Conservation (phyloP, 1,140 invertebrate species). For the Drosophila novamexicana region DNA sequence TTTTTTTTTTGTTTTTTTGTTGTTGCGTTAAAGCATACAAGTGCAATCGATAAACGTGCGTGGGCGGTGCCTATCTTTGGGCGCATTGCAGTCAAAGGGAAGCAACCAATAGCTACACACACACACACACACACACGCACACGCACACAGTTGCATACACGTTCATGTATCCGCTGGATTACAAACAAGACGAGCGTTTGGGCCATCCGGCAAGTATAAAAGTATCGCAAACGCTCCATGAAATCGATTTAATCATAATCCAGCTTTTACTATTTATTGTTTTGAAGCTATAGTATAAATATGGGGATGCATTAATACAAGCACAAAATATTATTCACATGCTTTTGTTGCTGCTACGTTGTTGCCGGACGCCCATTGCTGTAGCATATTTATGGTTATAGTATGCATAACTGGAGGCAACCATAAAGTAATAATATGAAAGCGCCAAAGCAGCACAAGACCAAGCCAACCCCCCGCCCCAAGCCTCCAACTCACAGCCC, state of each 20-base stretch:
- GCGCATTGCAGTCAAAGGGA: constrained; percentile 60
- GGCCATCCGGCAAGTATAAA: constrained; percentile 45
- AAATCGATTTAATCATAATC: constrained; percentile 83
- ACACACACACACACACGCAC: constrained; percentile 7
- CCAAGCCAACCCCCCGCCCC: constrained; percentile 32
- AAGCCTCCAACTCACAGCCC: constrained; percentile 4
- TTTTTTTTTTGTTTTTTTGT: constrained; percentile 22
- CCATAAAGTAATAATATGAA: constrained; percentile 82
- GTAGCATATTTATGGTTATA: constrained; percentile 81
- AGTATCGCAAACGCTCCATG: constrained; percentile 51
- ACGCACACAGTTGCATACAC: constrained; percentile 4
- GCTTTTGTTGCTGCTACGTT: constrained; percentile 29
- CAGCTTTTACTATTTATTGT: constrained; percentile 83
- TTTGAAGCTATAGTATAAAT: constrained; percentile 82
- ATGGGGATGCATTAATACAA: constrained; percentile 80
- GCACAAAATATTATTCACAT: constrained; percentile 74
- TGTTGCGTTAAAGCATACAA: constrained; percentile 22
- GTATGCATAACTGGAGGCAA: constrained; percentile 81
- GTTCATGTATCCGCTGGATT: constrained; percentile 24
- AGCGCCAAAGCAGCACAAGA: constrained; percentile 44
- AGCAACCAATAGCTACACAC: constrained; percentile 18
- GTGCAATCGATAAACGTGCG: constrained; percentile 65
- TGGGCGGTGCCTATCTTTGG: constrained; percentile 68
- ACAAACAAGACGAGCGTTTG: constrained; percentile 34
- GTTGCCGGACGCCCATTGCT: constrained; percentile 32